These are phyloP conservation scores for Epirrhoe tristata DNA, from an alignment of 2,888 invertebrate species.

Conservation along the genomic window DNA sequence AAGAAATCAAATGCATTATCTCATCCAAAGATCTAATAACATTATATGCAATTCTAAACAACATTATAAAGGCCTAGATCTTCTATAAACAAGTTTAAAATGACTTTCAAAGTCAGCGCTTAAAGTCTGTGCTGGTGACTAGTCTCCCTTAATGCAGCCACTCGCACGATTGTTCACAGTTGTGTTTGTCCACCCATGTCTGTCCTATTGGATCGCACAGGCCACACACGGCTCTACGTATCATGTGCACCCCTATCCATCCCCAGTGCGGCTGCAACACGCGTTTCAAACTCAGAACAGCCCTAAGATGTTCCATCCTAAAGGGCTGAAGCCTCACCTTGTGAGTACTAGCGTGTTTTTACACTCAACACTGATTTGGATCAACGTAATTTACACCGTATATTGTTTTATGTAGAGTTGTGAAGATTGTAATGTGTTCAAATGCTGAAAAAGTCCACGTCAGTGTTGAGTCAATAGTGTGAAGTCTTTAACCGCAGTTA, in stretches of 20 bases:
- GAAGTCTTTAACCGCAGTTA: too few relatives aligned
- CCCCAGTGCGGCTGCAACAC: constrained; percentile 86
- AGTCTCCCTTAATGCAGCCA: constrained; percentile 32
- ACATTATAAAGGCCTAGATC: too few relatives aligned
- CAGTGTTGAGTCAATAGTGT: too few relatives aligned
- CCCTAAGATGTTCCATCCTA: constrained; percentile 87
- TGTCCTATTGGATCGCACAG: constrained; percentile 77
- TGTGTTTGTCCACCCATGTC: constrained; percentile 78
- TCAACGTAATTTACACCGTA: background rate
- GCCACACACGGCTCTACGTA: constrained; percentile 89
- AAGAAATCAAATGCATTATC: background rate
- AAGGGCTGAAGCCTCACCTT: constrained; percentile 86
- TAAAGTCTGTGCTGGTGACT: background rate
- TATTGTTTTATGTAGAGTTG: background rate
- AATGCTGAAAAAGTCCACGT: too few relatives aligned
- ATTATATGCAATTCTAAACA: too few relatives aligned
- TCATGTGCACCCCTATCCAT: constrained; percentile 90
- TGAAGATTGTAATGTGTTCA: too few relatives aligned
- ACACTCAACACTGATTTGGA: background rate
- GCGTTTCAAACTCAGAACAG: constrained; percentile 85
- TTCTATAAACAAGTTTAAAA: background rate
- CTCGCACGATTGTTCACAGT: constrained; percentile 73
- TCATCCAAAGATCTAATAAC: too few relatives aligned
- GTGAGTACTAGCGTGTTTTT: constrained; percentile 63
- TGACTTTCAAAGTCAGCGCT: background rate